These are phyloP conservation scores for Campoletis sonorensis DNA, from an alignment of 1,140 invertebrate species.

Conservation along the genomic window DNA sequence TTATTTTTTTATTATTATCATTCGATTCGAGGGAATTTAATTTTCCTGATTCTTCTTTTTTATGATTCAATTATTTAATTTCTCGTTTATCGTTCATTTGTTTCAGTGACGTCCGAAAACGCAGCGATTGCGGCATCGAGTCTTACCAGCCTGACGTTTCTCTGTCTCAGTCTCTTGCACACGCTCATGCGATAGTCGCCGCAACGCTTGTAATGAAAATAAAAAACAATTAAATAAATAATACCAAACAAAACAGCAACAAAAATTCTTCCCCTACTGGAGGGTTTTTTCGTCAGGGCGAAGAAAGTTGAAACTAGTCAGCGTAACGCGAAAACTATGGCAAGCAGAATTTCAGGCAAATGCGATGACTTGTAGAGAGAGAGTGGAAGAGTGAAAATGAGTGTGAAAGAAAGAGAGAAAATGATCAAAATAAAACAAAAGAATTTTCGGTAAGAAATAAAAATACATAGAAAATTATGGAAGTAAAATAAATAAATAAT, in stretches of 20 bases:
- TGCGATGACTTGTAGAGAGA: slow-evolving; percentile 16
- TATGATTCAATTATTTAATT: neutral
- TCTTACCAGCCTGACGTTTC: slow-evolving; percentile 52
- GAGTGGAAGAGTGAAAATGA: neutral
- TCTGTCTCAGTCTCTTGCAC: slow-evolving; percentile 59
- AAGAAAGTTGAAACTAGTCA: slow-evolving; percentile 44
- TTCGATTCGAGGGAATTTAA: neutral
- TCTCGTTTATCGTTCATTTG: slow-evolving; percentile 61
- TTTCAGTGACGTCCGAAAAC: slow-evolving; percentile 68
- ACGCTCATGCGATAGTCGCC: slow-evolving; percentile 66
- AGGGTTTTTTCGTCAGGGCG: slow-evolving; percentile 45
- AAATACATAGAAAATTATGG: slow-evolving; percentile 5
- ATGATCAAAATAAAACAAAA: neutral
- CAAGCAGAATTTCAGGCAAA: neutral
- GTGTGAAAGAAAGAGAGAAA: neutral
- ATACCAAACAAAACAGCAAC: neutral
- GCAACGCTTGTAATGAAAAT: slow-evolving; percentile 49
- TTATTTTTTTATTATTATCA: too few species aligned
- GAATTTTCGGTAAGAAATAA: slow-evolving; percentile 2
- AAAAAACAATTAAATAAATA: too few species aligned
- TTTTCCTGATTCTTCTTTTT: neutral
- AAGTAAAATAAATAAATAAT: neutral
- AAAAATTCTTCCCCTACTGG: neutral
- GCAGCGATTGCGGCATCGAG: slow-evolving; percentile 49
- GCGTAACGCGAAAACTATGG: neutral